phyloP scores from a whole-genome alignment of 2,888 invertebrate genomes.

The Listrodromus nycthemerus region DNA sequence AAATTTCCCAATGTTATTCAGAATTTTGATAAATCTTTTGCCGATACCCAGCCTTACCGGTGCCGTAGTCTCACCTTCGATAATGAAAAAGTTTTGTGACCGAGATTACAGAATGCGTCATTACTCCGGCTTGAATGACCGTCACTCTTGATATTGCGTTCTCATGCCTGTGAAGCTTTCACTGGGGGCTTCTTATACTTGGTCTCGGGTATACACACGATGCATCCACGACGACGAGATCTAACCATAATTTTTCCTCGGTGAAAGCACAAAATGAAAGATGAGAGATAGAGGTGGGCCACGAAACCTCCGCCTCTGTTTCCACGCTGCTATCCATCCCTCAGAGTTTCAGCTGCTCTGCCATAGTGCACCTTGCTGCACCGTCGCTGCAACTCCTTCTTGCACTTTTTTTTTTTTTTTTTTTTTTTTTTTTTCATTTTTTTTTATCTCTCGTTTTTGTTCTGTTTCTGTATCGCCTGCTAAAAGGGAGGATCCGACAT shows the following conservation, averaged over 20 bases:
- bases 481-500: conserved; percentile 54
- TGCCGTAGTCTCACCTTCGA: not conserved
- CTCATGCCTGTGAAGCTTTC: conserved; percentile 2
- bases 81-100: conserved; percentile 10
- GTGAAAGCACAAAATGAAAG: conserved; percentile 72
- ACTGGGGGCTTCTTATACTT: not conserved
- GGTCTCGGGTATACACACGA: not conserved
- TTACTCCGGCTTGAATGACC: conserved; percentile 15
- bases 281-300: conserved; percentile 70
- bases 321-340: conserved; percentile 6
- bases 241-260: conserved; percentile 63
- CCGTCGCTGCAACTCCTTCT: conserved; percentile 13
- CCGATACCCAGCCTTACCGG: not conserved
- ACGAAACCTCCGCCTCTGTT: conserved; percentile 58
- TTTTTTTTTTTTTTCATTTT: not conserved
- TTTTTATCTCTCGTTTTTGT: not conserved
- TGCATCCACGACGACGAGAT: not conserved
- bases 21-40: not conserved
- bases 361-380: conserved; percentile 30
- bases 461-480: not conserved
- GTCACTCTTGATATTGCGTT: conserved; percentile 14
- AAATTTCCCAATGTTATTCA: too few relatives aligned
- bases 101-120: not conserved
- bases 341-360: conserved; percentile 32
- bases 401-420: not conserved